These are phyloP conservation scores for Nanorana parkeri DNA, from an alignment of 2,113 vertebrate species.

Conservation along the genomic window DNA sequence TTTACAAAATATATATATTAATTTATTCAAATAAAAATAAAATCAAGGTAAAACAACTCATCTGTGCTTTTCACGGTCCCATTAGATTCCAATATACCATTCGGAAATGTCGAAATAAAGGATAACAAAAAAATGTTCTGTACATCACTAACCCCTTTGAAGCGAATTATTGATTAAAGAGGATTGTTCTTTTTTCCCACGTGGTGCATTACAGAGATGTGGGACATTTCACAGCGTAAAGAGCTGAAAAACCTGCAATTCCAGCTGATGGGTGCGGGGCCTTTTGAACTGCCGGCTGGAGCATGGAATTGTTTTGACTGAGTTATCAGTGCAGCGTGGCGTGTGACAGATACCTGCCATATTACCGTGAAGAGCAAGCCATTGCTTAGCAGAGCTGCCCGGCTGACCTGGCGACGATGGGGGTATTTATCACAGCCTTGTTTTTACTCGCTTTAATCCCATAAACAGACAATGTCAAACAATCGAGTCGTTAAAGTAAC, in stretches of 20 bases:
- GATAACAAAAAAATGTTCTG: no score
- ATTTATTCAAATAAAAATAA: no score
- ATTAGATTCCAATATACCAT: background rate
- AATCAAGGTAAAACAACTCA: no score
- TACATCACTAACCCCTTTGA: no score
- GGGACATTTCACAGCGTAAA: background rate
- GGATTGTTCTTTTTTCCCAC: background rate
- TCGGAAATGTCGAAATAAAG: background rate
- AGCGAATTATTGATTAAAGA: background rate
- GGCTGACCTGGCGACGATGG: no score
- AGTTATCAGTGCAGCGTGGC: background rate
- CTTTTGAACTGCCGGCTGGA: background rate
- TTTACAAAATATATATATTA: no score
- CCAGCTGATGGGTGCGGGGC: no score
- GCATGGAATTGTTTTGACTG: slow-evolving; percentile 13
- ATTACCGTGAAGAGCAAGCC: background rate
- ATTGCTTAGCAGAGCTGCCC: background rate
- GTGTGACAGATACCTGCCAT: background rate
- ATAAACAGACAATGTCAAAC: slow-evolving; percentile 55
- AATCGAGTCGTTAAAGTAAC: slow-evolving; percentile 56
- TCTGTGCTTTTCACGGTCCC: no score
- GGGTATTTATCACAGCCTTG: no score
- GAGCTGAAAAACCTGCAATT: slow-evolving; percentile 8
- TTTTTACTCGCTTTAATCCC: slow-evolving; percentile 53
- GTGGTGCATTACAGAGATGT: background rate